Evolutionary conservation across 2,113 vertebrate genomes (phyloP), one percentile per base, ranked within the genome.

Genomic region (Gracilinanus agilis): DNA sequence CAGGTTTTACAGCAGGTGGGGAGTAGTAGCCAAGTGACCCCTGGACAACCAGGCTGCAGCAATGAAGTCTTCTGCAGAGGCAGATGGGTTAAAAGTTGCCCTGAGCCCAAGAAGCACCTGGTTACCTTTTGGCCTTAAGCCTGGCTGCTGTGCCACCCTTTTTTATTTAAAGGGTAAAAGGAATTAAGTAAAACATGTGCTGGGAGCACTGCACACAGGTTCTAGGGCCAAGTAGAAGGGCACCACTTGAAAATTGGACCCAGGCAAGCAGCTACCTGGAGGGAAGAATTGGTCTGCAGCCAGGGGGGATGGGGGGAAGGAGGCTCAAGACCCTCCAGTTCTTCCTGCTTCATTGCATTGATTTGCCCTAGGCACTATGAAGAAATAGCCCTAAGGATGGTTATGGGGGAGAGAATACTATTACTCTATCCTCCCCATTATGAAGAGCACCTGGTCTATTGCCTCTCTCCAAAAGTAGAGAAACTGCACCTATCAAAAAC

Each of bases 221-320:
- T 96, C 94, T 88, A 96, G 92, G 92, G 91, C 93, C 93, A 95
- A 16, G 3, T 44, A 53, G 83, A 97, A 24, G 94, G 93, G 9
- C 94, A 27, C 91, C 67, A 96, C 9, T 90, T 90, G 88, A 88
- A 88, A 61, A 92, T 53, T 90, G 44, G 91, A 55, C 10, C 91
- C 90, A 95, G 91, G 29, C 25, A 94, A 94, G 10, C 92, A 91
- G 89, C 10, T 95, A 92, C 93, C 75, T 90, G 91, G 88, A 95
- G 92, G 96, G 92, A 93, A 83, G 92, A 90, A 95, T n/a, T 97
- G 97, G 95, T 96, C 97, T 97, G 96, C 29, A 95, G 97, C 90
- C 94, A 94, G 61, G 90, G 91, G 6, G 88, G 67, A 89, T 94
- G 54, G 88, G 93, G 89, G 95, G 89, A 89, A 93, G 56, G 24